Base-by-base conservation (phyloP, 53 echinoderm and acorn worm species). In the Mesocentrotus franciscanus region DNA sequence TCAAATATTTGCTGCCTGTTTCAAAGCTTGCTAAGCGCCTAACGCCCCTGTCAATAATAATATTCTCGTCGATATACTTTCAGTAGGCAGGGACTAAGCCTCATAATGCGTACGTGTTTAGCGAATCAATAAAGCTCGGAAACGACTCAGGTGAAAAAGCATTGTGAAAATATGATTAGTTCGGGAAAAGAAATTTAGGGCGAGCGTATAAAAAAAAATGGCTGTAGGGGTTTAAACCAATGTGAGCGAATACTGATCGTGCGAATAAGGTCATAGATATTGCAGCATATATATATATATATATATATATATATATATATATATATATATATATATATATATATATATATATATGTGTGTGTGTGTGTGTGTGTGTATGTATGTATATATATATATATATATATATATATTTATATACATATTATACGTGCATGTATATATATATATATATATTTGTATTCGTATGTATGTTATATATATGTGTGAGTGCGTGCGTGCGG, bases 111-210 rank as follows among this genome's bases (percentile, higher is more conserved):
- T 57, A 87, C 87, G 87, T 87, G 87, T 87, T 87, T 87, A 9
- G 58, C 58, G 87, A 58, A 87, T 87, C 87, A 87, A 87, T 87
- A 87, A 58, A 56, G 58, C 11, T 58, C n/a, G 27, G 87, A 57
- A 57, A 16, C 87, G 29, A 87, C 58, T 58, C 87, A 87, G 87
- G 87, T 87, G 87, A 87, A 87, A 87, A 87, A 87, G 56, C 58
- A 87, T 87, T 87, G 87, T 87, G 87, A 87, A 87, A 58, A 87
- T 87, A 87, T 87, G 87, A 87, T 87, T 87, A 87, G 81, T 81
- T 20, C 39, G 6, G 87, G 58, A 58, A 59, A 12, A 58, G 57
- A 58, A 87, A 87, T 81, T 4, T 30, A 58, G 87, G 87, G 87
- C 87, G 58, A 58, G 58, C 26, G 87, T 87, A 87, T 57, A 26